Evolutionary conservation across 2,113 vertebrate species (phyloP), one percentile per base, ranked within the genome.

Genomic region (Caracal caracal): DNA sequence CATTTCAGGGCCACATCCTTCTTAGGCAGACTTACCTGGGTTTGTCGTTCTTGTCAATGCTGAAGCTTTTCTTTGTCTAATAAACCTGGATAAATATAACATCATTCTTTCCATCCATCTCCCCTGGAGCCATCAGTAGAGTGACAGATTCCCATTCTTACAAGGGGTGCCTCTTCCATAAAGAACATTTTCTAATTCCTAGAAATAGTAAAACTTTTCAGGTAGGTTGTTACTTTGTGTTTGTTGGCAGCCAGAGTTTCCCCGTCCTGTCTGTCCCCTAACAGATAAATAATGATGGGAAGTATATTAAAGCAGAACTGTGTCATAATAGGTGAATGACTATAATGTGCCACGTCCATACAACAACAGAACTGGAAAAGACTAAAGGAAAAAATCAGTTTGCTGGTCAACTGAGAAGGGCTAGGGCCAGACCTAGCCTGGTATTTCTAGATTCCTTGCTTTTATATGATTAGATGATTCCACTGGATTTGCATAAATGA

Each of bases 21-120:
- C 28, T 5, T 2, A 68, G 76, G 87, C 70, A 70, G 65, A 97
- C 98, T 98, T 98, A 99, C 98, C 98, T 98, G 98, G 33, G 33
- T 79, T 93, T 80, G 66, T 68, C 70, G 70, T 93, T 88, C 93
- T 97, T 65, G 83, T 96, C 97, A 97, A 43, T 1, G 4, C 66
- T 65, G 97, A 79, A 75, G 93, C n/a, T 95, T 95, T 70, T 88
- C 66, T 95, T 96, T 89, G 94, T 97, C 93, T 97, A 97, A 89
- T 96, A 63, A 51, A 85, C 75, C 82, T 93, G 47, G 75, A 85
- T 78, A 65, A 91, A 90, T 61, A 51, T 4, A 49, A 43, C 22
- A 43, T 53, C 87, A 47, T 37, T 89, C 87, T 79, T 79, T 65
- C 59, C 28, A 9, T 10, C 65, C 17, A 24, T 40, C 51, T 61